Base-by-base conservation (phyloP, 2,797 vertebrate species). In the Phoebastria nigripes region DNA sequence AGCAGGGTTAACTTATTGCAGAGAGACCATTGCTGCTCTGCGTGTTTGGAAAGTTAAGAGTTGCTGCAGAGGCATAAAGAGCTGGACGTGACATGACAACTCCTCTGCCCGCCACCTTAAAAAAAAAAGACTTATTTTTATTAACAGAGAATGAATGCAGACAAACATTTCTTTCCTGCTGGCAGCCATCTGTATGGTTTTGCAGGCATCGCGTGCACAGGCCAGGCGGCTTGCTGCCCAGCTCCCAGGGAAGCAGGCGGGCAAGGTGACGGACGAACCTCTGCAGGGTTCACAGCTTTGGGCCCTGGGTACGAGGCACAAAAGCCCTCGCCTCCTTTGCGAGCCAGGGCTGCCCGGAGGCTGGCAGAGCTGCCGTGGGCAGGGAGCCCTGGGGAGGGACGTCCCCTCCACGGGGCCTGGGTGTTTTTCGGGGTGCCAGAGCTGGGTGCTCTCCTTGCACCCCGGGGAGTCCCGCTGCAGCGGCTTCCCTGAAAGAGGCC, bases 141-240 rank as follows among this genome's bases (percentile, higher is more conserved):
- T 80, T 73, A 86, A 58, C 35, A 44, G 85, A 56, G 79, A 61
- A 85, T 3, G 42, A 74, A 52, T 0, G 0, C 59, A 82, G 55
- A 58, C 52, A 81, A 86, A 42, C 12, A 35, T 35, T 67, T 28
- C 33, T 72, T 52, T 41, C 61, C 77, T 41, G 69, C 52, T 44
- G 77, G 86, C 76, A 80, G 76, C 59, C 0, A 0, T 6, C 76
- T 55, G 41, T 3, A 25, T 2, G 56, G 69, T 11, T 71, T 54
- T 37, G 61, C 47, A 35, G 74, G 47, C 19, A 0, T 7, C 1
- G 0, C 11, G 6, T 6, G 54, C 69, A 1, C 0, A 2, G 42
- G 16, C 31, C 18, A 12, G 49, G 28, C 3, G 0, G 54, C 29
- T 18, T 7, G 15, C 46, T 42, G 63, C 44, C 47, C 29, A 3